phyloP scores from a whole-genome alignment of 2,113 vertebrate species.

The Enhydra lutris region DNA sequence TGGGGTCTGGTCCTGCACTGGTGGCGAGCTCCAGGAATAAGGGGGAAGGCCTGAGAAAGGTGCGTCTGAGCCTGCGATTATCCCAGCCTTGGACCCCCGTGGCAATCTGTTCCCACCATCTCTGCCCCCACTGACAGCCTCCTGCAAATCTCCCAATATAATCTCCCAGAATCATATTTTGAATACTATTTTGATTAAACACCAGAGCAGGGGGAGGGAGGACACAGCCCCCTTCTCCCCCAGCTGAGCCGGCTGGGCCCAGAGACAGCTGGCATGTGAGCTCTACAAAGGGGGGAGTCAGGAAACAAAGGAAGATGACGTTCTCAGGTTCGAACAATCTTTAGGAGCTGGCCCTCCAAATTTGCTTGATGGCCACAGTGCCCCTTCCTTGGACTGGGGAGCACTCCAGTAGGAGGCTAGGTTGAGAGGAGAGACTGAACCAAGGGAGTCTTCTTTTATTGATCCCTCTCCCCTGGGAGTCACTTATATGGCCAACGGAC shows the following conservation, averaged over 20 bases:
- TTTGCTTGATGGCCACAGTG: too few relatives aligned
- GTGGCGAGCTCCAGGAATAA: not conserved
- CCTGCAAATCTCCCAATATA: constrained; percentile 88
- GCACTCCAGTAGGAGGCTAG: not conserved
- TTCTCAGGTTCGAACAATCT: not conserved
- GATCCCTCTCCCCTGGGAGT: not conserved
- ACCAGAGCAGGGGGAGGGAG: constrained; percentile 72
- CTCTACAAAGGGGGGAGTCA: not conserved
- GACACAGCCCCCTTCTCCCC: not conserved
- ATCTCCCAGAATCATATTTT: constrained; percentile 89
- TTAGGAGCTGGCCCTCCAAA: not conserved
- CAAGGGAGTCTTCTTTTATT: not conserved
- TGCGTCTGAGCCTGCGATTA: constrained; percentile 42
- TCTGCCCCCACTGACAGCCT: constrained; percentile 83
- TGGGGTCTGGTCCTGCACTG: not conserved
- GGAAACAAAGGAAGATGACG: not conserved
- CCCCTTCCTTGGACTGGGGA: not conserved
- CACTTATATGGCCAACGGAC: not conserved
- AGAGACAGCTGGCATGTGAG: not conserved
- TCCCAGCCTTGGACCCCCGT: not conserved
- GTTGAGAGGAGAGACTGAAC: not conserved
- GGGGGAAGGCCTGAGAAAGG: constrained; percentile 45
- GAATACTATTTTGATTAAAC: constrained; percentile 92
- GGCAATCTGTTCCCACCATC: constrained; percentile 67
- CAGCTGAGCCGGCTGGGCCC: not conserved